A percentile compares a stretch with the other conserved stretches of the same genome.
phyloP scores from a whole-genome alignment of 1,140 invertebrate species.

The Calliphora vicina region DNA sequence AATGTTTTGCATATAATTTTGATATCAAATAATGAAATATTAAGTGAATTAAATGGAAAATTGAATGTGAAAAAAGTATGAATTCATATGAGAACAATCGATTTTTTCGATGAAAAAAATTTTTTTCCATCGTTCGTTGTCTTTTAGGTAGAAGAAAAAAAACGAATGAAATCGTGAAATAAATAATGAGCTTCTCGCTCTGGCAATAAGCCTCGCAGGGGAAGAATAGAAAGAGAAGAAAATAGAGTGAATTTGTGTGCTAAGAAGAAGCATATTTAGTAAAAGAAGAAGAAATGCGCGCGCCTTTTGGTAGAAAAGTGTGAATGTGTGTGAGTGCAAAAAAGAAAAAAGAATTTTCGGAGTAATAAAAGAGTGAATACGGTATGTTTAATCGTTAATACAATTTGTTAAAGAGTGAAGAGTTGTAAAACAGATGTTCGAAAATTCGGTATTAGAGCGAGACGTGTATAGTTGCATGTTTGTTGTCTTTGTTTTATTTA shows the following conservation, averaged over 20 bases:
- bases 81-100: conserved; percentile 49
- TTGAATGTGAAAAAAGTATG: conserved; percentile 56
- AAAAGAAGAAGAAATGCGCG: conserved; percentile 19
- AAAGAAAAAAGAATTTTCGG: conserved; percentile 11
- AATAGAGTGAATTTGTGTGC: neutral
- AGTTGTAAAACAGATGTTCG: neutral
- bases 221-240: neutral
- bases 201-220: neutral
- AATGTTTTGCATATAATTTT: conserved; percentile 11
- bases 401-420: neutral
- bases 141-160: conserved; percentile 25
- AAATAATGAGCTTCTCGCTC: conserved; percentile 7
- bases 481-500: neutral
- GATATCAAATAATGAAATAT: conserved; percentile 37
- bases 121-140: conserved; percentile 41
- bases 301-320: neutral
- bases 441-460: conserved; percentile 30
- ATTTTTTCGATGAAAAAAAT: conserved; percentile 58
- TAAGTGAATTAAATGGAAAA: conserved; percentile 44
- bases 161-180: conserved; percentile 8
- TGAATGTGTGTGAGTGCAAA: neutral
- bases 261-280: neutral
- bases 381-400: neutral
- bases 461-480: neutral
- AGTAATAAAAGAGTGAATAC: neutral